Evolutionary conservation across 2,888 invertebrate genomes (phyloP).

Genomic region (Dicroscelio sp.): DNA sequence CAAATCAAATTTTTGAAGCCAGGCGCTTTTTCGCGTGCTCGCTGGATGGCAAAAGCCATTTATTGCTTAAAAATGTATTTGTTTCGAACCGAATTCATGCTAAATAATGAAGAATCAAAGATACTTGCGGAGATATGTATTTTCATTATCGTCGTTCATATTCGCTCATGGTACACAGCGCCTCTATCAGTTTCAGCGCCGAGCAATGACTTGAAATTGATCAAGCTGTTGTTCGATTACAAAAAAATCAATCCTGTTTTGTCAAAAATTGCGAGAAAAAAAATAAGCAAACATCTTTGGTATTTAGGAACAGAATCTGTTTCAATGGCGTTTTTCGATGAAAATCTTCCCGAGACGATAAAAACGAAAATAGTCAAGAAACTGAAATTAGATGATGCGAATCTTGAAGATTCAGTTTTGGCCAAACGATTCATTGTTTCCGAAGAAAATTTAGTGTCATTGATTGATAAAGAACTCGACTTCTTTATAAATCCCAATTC

Average conservation of each 20-base stretch:
- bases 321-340: slow-evolving; percentile 23
- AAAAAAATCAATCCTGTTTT: not conserved
- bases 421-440: not conserved
- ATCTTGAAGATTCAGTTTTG: not conserved
- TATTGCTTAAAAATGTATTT: slow-evolving; percentile 72
- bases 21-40: slow-evolving; percentile 85
- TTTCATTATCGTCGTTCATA: slow-evolving; percentile 21
- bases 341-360: slow-evolving; percentile 4
- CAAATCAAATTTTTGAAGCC: slow-evolving; percentile 79
- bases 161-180: slow-evolving; percentile 18
- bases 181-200: slow-evolving; percentile 14
- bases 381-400: not conserved
- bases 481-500: slow-evolving; percentile 21
- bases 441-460: not conserved
- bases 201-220: slow-evolving; percentile 29
- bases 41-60: slow-evolving; percentile 85
- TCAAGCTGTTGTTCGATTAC: slow-evolving; percentile 14
- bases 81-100: slow-evolving; percentile 75
- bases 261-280: slow-evolving; percentile 24
- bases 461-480: slow-evolving; percentile 1
- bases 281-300: slow-evolving; percentile 29
- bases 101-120: not conserved
- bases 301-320: slow-evolving; percentile 35
- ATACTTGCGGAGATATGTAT: not conserved
- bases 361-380: slow-evolving; percentile 33